Evolutionary conservation across 2,888 invertebrate species (phyloP).

Genomic region (Lasioglossum figueresi): DNA sequence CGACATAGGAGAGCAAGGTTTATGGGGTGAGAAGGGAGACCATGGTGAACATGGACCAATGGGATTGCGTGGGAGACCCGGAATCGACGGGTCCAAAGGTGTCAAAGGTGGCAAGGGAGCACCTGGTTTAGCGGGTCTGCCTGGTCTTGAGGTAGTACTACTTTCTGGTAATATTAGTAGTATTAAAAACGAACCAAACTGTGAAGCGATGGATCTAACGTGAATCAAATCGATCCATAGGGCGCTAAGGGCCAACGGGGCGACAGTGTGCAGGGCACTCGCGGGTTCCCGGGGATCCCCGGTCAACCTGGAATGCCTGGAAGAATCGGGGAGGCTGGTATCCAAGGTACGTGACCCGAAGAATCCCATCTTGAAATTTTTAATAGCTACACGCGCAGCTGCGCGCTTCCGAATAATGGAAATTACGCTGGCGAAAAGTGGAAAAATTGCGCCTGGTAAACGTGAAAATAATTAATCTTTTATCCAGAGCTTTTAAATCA

Average conservation of each 20-base stretch:
- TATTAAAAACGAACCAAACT: background rate
- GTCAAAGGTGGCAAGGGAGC: slow-evolving; percentile 84
- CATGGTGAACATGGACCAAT: slow-evolving; percentile 82
- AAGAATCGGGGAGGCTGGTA: slow-evolving; percentile 77
- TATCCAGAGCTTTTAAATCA: too few species aligned
- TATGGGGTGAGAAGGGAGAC: slow-evolving; percentile 80
- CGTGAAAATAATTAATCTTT: too few species aligned
- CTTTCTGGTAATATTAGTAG: too few species aligned
- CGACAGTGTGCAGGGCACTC: slow-evolving; percentile 85
- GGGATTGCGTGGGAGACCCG: slow-evolving; percentile 79
- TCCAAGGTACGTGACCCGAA: slow-evolving; percentile 68
- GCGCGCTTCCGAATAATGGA: too few species aligned
- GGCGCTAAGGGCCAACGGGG: slow-evolving; percentile 84
- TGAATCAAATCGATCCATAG: slow-evolving; percentile 54
- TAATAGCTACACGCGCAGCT: too few species aligned
- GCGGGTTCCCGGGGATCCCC: slow-evolving; percentile 85
- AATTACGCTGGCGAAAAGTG: too few species aligned
- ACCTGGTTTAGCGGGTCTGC: slow-evolving; percentile 84
- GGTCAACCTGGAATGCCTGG: slow-evolving; percentile 86
- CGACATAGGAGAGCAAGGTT: slow-evolving; percentile 85
- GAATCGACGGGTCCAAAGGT: slow-evolving; percentile 80
- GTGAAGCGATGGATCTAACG: background rate
- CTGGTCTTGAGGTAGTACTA: slow-evolving; percentile 82
- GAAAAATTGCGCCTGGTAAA: too few species aligned
- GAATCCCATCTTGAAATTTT: too few species aligned